Base-by-base conservation (phyloP, 2,888 invertebrate genomes). In the Tenthredo mesomela region DNA sequence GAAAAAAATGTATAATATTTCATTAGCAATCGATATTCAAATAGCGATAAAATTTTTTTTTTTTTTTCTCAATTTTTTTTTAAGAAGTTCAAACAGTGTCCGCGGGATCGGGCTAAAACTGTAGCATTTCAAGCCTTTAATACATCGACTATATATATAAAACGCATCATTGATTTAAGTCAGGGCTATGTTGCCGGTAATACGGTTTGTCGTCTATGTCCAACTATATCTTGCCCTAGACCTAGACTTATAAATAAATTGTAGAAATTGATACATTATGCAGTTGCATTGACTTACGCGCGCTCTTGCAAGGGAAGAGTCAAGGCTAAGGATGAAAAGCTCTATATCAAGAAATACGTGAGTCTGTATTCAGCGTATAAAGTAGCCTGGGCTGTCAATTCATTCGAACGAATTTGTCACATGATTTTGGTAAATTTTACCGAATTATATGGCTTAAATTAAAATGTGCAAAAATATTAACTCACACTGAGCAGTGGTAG, bases 401-500 rank as follows among this genome's bases (percentile, higher is more conserved):
- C 0, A 21, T 61, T 25, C 21, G 21, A 61, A 61, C 54, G 18
- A 6, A 54, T 54, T n/a, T 33, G 47, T 4, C 47, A 15, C 15
- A 2, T 47, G 15, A 47, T 3, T 47, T 47, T 12, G 3, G 12
- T 12, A 4, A n/a, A n/a, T n/a, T n/a, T n/a, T n/a, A n/a, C n/a
- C n/a, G n/a, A n/a, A n/a, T n/a, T n/a, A 50, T 50, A 50, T 50
- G 18, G 50, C 9, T 5, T 21, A 29, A 50, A 43, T 47, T 9
- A 18, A 50, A 50, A 54, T 54, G 1, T 54, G 18, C n/a, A 54
- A 54, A 54, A 54, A 54, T 2, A 54, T 40, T 1, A 93, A 96
- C 97, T 96, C 92, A 97, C 97, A 96, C 96, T 88, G 96, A 95
- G 93, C 96, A 96, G 93, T 97, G 97, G 93, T 97, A 97, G 86